phyloP scores from a whole-genome alignment of 2,797 vertebrate genomes.

The Sebastolobus alascanus region DNA sequence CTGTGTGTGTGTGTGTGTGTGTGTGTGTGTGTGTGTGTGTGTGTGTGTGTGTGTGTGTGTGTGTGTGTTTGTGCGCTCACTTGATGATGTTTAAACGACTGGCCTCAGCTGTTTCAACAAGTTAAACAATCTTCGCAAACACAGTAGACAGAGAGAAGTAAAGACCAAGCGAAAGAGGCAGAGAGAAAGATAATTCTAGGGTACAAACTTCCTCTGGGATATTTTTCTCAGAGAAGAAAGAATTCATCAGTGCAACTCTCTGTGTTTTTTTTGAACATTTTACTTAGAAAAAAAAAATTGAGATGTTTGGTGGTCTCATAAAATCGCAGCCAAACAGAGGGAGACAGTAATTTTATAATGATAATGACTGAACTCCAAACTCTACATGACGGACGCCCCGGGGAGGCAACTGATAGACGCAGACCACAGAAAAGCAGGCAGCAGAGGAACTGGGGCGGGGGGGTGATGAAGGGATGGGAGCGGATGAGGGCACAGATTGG shows the following conservation, averaged over 20 bases:
- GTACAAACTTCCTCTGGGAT: constrained; percentile 80
- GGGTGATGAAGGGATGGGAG: constrained; percentile 61
- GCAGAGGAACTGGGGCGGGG: constrained; percentile 20
- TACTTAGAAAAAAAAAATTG: constrained; percentile 25
- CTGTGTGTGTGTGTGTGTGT: constrained; percentile 24
- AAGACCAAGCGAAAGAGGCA: constrained; percentile 48
- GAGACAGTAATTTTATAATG: constrained; percentile 79
- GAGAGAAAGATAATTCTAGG: constrained; percentile 79
- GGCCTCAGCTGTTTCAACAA: constrained; percentile 82
- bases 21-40: constrained; percentile 30
- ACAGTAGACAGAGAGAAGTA: constrained; percentile 61
- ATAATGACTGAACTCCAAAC: constrained; percentile 78
- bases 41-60: constrained; percentile 28
- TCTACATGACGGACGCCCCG: constrained; percentile 68
- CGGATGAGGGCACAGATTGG: constrained; percentile 58
- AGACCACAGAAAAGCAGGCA: constrained; percentile 71
- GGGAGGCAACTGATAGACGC: constrained; percentile 71
- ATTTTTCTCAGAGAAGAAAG: constrained; percentile 75
- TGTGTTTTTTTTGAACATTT: constrained; percentile 42
- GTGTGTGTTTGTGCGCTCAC: constrained; percentile 46
- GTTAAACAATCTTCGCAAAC: constrained; percentile 75
- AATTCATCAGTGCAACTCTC: constrained; percentile 64
- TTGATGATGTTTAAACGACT: constrained; percentile 80
- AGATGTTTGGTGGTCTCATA: constrained; percentile 80
- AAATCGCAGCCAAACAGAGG: constrained; percentile 74